These are phyloP conservation scores for Galbula dea DNA, from an alignment of 2,113 vertebrate genomes.

Conservation along the genomic window DNA sequence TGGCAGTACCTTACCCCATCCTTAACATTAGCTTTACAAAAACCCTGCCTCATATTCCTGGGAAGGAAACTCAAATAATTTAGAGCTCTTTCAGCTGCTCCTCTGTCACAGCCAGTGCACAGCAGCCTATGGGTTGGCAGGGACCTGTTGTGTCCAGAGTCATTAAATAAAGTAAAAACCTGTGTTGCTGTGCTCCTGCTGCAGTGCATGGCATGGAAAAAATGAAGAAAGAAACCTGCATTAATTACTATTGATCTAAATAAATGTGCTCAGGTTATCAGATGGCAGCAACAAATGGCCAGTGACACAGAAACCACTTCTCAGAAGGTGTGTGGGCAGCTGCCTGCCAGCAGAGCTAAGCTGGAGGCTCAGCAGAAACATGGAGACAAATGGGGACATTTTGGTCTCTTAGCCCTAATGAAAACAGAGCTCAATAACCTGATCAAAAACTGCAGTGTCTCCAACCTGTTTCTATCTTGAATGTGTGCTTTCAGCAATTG, in stretches of 20 bases:
- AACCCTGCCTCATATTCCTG: not conserved
- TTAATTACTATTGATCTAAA: conserved; percentile 5
- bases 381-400: not conserved
- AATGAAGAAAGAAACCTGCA: rapidly evolving
- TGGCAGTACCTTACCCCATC: not conserved
- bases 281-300: not conserved
- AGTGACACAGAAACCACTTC: rapidly evolving
- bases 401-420: not conserved
- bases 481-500: not conserved
- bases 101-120: rapidly evolving
- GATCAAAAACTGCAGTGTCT: not conserved
- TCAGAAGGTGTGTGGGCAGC: not conserved
- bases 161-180: not conserved
- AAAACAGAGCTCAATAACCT: not conserved
- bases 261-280: not conserved
- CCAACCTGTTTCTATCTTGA: not conserved
- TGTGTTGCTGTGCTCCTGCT: not conserved
- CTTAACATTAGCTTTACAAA: not conserved
- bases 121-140: not conserved
- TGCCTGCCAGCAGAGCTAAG: not conserved
- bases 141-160: not conserved
- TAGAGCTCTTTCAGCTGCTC: not conserved
- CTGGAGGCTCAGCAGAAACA: not conserved
- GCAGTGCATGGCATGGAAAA: not conserved
- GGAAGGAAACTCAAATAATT: not conserved